Conservation (phyloP, 2,888 invertebrate species). For the Metacarcinus magister region DNA sequence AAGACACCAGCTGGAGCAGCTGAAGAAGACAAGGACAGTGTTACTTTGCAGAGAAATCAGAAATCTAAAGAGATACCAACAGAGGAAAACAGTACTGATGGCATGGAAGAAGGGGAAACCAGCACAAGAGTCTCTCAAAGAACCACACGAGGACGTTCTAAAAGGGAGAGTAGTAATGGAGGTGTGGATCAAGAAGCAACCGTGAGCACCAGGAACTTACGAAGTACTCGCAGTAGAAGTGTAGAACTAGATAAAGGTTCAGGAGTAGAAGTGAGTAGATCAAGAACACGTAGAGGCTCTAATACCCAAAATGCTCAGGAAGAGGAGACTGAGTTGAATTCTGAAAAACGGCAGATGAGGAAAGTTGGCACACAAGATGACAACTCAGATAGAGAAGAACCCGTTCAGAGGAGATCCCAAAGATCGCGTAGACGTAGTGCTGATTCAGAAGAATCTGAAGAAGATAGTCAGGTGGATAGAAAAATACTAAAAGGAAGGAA, state of each 20-base stretch:
- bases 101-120: conserved; percentile 48
- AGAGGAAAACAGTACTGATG: conserved; percentile 58
- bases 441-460: conserved; percentile 57
- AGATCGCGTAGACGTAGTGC: conserved; percentile 39
- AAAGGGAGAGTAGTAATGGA: conserved; percentile 68
- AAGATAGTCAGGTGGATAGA: not conserved
- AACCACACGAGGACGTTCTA: conserved; percentile 2
- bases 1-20: conserved; percentile 59
- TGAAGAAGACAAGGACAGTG: conserved; percentile 26
- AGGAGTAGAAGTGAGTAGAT: conserved; percentile 34
- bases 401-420: not conserved
- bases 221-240: conserved; percentile 77
- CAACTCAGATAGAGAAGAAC: conserved; percentile 11
- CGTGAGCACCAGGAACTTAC: not conserved
- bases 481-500: not conserved
- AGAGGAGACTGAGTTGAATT: conserved; percentile 46
- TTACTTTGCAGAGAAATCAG: conserved; percentile 45
- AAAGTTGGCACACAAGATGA: not conserved
- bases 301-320: conserved; percentile 28
- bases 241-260: conserved; percentile 44
- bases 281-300: not conserved
- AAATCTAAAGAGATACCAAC: conserved; percentile 4
- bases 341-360: not conserved
- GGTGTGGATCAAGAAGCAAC: conserved; percentile 64
- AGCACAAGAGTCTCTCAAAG: conserved; percentile 39